Base-by-base conservation (phyloP, 1,140 invertebrate species). In the Ctenoplectra terminalis region DNA sequence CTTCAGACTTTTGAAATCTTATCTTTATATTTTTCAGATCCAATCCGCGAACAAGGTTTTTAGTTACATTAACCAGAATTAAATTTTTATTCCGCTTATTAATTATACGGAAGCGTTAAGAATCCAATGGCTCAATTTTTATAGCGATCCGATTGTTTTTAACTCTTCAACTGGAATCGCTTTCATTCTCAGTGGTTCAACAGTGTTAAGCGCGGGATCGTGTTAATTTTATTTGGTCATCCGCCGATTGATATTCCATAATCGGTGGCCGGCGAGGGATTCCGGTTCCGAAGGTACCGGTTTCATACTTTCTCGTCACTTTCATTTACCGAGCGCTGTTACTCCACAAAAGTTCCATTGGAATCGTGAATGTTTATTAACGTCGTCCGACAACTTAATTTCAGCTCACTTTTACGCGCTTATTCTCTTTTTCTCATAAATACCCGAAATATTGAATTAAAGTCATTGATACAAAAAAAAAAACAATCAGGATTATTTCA, bases 251-350 rank as follows among this genome's bases (percentile, higher is more conserved):
- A 78, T 70, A 78, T 78, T 67, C 75, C 75, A 43, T 78, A 78
- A 78, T 78, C 64, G 75, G 64, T 5, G 11, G 17, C 5, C 46
- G 31, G 50, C 37, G 23, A 78, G 17, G 29, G 64, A 78, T 78
- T 78, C 75, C 75, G 75, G 75, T 70, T 78, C 15, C 34, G 23
- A 70, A 26, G 64, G n/a, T 70, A 78, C 75, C 75, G 66, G 75
- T 78, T 77, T 77, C 64, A 29, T 69, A 77, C 75, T 77, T 77
- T 78, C 75, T 78, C 75, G 75, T 58, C 75, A 60, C 75, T 78
- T 78, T 78, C 75, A 70, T 78, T 78, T 70, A 37, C 31, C 37
- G 29, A 60, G 23, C 26, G 37, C 26, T 48, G 15, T 20, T 29
- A 8, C 13, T 17, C 29, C 26, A 11, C 31, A 13, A 37, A 37